Conservation (phyloP, 2,113 vertebrate genomes). For the Atractosteus spatula region DNA sequence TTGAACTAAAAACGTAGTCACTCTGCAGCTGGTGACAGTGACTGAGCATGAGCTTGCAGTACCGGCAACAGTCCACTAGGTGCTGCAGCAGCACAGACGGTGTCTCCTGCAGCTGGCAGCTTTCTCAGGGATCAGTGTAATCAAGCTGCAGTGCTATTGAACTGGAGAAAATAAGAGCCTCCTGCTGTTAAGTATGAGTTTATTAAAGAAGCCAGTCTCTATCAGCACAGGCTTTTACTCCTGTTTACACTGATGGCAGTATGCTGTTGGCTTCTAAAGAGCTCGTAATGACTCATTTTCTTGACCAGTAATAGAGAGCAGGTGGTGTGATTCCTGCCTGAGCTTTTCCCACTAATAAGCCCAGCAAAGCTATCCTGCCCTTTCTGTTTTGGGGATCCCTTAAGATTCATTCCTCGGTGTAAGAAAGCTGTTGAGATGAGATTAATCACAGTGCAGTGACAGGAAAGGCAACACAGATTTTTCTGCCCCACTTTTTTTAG, state of each 20-base stretch:
- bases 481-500: too few species aligned
- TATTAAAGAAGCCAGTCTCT: constrained; percentile 1
- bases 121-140: background rate
- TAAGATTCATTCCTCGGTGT: too few species aligned
- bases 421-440: too few species aligned
- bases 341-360: too few species aligned
- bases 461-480: too few species aligned
- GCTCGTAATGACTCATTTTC: background rate
- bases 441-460: too few species aligned
- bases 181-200: background rate
- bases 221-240: background rate
- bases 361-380: too few species aligned
- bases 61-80: constrained; percentile 41
- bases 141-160: background rate
- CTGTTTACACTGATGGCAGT: background rate
- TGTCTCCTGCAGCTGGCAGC: background rate
- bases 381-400: too few species aligned
- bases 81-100: constrained; percentile 42
- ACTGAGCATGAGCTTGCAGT: constrained; percentile 25
- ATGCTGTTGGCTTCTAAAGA: background rate
- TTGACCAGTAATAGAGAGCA: background rate
- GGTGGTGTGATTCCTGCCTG: too few species aligned
- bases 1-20: constrained; percentile 2
- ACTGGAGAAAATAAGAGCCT: background rate
- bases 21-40: too few species aligned